A percentile compares a stretch with the other conserved stretches of the same genome.
These are phyloP conservation scores for Poecilia velifera DNA, from an alignment of 2,797 vertebrate genomes.

Conservation along the genomic window DNA sequence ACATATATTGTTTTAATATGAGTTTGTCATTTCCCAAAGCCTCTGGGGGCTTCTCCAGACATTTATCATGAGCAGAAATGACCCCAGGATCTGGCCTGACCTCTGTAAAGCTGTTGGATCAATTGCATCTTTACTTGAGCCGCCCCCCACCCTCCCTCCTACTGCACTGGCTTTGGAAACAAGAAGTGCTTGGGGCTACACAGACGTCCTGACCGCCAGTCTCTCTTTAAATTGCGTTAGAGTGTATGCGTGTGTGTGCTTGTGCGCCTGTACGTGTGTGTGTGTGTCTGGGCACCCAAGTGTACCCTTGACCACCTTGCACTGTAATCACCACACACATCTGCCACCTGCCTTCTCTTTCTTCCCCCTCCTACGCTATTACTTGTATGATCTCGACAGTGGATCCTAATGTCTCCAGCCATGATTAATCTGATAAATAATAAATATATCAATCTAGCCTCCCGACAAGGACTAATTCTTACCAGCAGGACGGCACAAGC, in stretches of 20 bases:
- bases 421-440: constrained; percentile 99
- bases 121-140: constrained; percentile 70
- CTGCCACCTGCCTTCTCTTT: constrained; percentile 67
- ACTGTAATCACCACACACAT: constrained; percentile 80
- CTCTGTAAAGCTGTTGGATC: constrained; percentile 77
- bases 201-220: constrained; percentile 48
- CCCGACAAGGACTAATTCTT: constrained; percentile 99
- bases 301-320: constrained; percentile 78
- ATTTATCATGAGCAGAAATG: constrained; percentile 84
- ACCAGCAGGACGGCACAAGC: constrained; percentile 94
- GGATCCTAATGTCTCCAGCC: constrained; percentile 91
- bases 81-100: constrained; percentile 80
- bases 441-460: constrained; percentile 99
- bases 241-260: constrained; percentile 34
- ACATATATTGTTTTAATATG: constrained; percentile 67
- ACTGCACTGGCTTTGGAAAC: constrained; percentile 66
- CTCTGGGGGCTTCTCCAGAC: constrained; percentile 71
- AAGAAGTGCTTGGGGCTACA: constrained; percentile 74
- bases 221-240: constrained; percentile 55
- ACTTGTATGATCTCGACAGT: constrained; percentile 80
- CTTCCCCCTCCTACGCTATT: constrained; percentile 58
- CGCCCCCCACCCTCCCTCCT: constrained; percentile 42
- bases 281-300: constrained; percentile 58
- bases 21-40: constrained; percentile 69
- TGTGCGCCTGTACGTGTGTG: constrained; percentile 4